phyloP scores from a whole-genome alignment of 2,113 vertebrate genomes.

The Neogobius melanostomus region DNA sequence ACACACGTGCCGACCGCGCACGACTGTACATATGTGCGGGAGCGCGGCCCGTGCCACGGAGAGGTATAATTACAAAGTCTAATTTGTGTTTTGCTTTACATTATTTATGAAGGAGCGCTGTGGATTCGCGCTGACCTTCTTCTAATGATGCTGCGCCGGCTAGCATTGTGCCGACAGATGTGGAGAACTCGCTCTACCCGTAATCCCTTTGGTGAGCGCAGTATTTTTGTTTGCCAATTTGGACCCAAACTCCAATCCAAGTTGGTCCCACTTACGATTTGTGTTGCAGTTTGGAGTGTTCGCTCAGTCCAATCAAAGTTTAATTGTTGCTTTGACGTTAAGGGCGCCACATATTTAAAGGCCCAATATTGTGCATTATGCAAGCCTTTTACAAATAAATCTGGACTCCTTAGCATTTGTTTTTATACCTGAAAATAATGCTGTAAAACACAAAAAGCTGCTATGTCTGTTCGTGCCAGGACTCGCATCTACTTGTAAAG shows the following conservation, averaged over 20 bases:
- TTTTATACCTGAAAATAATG: no score
- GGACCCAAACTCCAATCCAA: constrained; percentile 43
- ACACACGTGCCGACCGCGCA: constrained; percentile 20
- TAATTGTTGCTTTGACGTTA: background rate
- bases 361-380: no score
- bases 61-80: constrained; percentile 73
- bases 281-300: constrained; percentile 50
- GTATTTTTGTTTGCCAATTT: constrained; percentile 35
- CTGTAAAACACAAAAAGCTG: no score
- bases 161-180: constrained; percentile 23
- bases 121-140: constrained; percentile 66
- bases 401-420: no score
- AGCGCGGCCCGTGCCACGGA: constrained; percentile 28
- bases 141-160: constrained; percentile 53
- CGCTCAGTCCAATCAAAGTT: constrained; percentile 20
- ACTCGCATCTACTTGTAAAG: no score
- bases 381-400: no score
- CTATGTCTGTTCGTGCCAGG: no score
- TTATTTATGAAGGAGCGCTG: constrained; percentile 68
- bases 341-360: no score
- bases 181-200: constrained; percentile 7
- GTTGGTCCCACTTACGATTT: constrained; percentile 59
- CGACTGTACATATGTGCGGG: constrained; percentile 39
- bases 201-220: constrained; percentile 35
- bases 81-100: constrained; percentile 65